Conservation (phyloP, 2,888 invertebrate genomes). For the Hyposoter dolosus region DNA sequence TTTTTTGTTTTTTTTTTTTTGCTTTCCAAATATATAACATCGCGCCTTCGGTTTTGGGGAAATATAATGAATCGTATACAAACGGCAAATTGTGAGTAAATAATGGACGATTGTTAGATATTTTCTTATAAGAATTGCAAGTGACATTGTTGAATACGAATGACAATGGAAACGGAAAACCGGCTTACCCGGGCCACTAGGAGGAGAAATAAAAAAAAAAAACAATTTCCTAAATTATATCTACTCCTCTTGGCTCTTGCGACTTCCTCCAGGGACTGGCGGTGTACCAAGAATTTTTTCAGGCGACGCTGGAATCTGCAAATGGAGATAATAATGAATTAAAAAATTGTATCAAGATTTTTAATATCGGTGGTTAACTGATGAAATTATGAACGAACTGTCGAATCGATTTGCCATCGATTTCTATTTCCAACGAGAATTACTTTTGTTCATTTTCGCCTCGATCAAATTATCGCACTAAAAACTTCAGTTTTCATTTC, state of each 20-base stretch:
- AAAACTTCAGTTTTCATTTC: background rate
- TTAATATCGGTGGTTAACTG: background rate
- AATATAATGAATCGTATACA: constrained; percentile 46
- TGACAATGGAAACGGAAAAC: constrained; percentile 9
- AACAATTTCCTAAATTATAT: constrained; percentile 23
- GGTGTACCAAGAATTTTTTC: constrained; percentile 52
- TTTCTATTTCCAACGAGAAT: background rate
- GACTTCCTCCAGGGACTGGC: constrained; percentile 50
- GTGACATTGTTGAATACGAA: background rate
- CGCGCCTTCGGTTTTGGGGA: background rate
- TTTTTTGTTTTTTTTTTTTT: background rate
- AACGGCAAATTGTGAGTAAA: constrained; percentile 32
- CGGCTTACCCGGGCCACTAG: constrained; percentile 32
- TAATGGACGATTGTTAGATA: constrained; percentile 35
- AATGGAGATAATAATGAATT: background rate
- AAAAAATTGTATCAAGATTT: background rate
- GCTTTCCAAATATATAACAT: constrained; percentile 18
- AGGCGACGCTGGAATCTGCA: constrained; percentile 63
- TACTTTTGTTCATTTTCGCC: background rate
- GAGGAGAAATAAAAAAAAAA: constrained; percentile 18
- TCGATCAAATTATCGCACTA: background rate
- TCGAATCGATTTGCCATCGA: background rate
- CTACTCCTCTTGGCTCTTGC: constrained; percentile 65
- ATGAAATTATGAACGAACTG: background rate
- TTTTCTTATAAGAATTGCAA: constrained; percentile 24